Evolutionary conservation across 92 coral and sea anemone species (phyloP), one percentile per base, ranked within the genome.

Genomic region (Bergia puertoricense): DNA sequence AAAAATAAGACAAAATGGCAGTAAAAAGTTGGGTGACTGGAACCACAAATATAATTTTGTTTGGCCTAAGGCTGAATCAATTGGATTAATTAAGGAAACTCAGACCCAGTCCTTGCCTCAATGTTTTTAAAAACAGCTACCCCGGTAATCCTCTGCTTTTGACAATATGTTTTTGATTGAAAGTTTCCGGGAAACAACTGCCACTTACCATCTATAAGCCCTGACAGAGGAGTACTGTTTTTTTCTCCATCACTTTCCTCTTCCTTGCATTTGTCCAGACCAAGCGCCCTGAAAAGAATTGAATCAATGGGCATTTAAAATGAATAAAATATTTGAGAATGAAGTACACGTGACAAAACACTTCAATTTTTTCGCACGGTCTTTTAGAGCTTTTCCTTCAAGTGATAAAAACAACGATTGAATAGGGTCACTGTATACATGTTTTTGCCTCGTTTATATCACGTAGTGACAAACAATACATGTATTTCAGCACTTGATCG

Each of bases 191-290:
- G 30, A 30, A 30, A 30, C 30, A 71, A 30, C 2, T 42, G 22
- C 54, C 36, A 51, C 90, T 68, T 81, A 95, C 98, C 98, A 92
- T 95, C 98, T 80, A 95, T 75, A 50, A 93, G 86, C 69, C 98
- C 95, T 68, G 93, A 66, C 66, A 95, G 82, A 0, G 94, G 92
- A 50, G 86, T 88, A 83, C 79, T 78, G 67, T 91, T 93, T 56
- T 88, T 93, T n/a, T 88, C 94, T 76, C 95, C 99, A 72, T 90
- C 88, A 18, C 81, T 93, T 45, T 90, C 93, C 0, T 89, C 89
- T 13, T 80, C 89, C 71, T 91, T 92, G 71, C 92, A 94, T 18
- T 93, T 54, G 68, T 96, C 99, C 71, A 96, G 88, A 40, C 96
- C 94, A 71, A 94, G 93, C 20, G 99, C 97, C 79, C 99, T 96